Base-by-base conservation (phyloP, 64 coral and sea anemone genomes). In the Montipora sp. region DNA sequence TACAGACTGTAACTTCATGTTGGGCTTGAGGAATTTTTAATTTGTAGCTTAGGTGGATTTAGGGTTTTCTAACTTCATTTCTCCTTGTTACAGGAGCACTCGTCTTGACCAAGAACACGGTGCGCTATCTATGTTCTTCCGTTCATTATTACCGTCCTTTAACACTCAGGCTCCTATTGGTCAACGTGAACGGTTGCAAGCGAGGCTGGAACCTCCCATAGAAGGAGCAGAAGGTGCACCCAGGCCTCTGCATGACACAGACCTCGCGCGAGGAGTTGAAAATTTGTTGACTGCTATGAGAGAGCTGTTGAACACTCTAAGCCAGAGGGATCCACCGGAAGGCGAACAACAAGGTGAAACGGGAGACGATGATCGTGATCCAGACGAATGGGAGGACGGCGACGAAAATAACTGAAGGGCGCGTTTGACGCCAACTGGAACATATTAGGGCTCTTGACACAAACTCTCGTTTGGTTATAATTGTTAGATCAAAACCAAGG, bases 261-360 rank as follows among this genome's bases (percentile, higher is more conserved):
- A 99, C 21, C 83, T 99, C n/a, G 89, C 89, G 3, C 92, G 89
- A 66, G 94, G 98, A 60, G 98, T 99, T 24, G 98, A 99, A 81
- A 93, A 93, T 49, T 74, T 99, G 5, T 94, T 99, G 94, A 73
- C 89, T 47, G 98, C 98, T 1, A 99, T 99, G 98, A 94, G 98
- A 80, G 94, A 96, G 80, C 84, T 99, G 53, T 65, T 99, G 46
- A 99, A 95, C 57, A 99, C 94, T 10, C 75, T 99, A 18, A 99
- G 91, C 57, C 96, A 91, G 80, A 92, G 94, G 59, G 94, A 85
- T 48, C 73, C 88, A 23, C 83, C 89, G n/a, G 91, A 93, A 10
- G 68, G 68, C 5, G 80, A 89, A 60, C 90, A 98, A 27, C 84
- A 84, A 49, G 92, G 92, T 66, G 73, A 92, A 61, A 59, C 77